Evolutionary conservation across 2,113 vertebrate species (phyloP), one percentile per base, ranked within the genome.

Genomic region (Stegastes partitus): DNA sequence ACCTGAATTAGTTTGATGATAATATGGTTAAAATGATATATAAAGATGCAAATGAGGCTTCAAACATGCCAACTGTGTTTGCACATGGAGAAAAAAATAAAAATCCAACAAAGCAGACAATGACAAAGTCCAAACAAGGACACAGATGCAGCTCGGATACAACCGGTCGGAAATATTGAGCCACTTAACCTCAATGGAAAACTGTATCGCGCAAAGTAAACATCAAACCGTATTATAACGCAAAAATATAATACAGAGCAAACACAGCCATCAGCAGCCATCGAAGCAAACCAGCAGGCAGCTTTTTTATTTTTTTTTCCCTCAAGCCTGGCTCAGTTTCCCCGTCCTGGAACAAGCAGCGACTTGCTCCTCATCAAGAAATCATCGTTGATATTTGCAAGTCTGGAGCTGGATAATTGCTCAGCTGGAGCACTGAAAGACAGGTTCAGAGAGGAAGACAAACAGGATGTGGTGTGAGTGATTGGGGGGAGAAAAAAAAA

Each of bases 401-500:
- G 81, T 81, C 85, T 84, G 84, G 74, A 82, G 72, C 75, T 51
- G 66, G 79, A 84, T 92, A 92, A 93, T 93, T 92, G 89, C 82
- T 91, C 89, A 92, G 90, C 80, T 84, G 85, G 62, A 87, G 84
- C 74, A 70, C 28, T 93, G 92, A 93, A 86, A 93, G 88, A 92
- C 72, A 63, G 63, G 74, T 34, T 9, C 57, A 25, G 66, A 67
- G 70, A 78, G 54, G 69, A 81, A 83, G 82, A 80, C 85, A 93
- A 91, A 92, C 89, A 92, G 85, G 87, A 93, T 91, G 89, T 85
- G 87, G 87, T 85, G 70, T 88, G 74, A 85, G 51, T 66, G 82
- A 81, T 1, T 50, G 21, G 51, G 34, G 16, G 25, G 47, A 21
- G 23, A 58, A 57, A 62, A 68, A 68, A 64, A 68, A 54, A 4